Evolutionary conservation across 2,113 vertebrate species (phyloP).

Genomic region (Megaceryle maxima): DNA sequence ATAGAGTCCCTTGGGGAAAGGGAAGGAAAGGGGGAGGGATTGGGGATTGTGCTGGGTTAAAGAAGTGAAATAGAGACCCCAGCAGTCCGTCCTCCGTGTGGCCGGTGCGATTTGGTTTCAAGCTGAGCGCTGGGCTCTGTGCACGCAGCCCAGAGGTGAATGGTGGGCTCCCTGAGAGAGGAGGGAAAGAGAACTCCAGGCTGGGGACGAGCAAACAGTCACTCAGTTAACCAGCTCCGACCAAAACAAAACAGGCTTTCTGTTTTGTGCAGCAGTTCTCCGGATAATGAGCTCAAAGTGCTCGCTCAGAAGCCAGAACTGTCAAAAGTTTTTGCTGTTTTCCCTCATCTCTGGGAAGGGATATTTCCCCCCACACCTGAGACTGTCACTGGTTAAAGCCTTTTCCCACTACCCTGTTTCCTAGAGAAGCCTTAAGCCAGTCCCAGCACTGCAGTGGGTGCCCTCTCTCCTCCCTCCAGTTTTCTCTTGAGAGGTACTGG

Average conservation of each 20-base stretch:
- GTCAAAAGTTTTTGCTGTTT: background rate
- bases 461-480: background rate
- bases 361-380: background rate
- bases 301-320: background rate
- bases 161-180: background rate
- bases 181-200: background rate
- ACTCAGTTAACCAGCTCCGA: background rate
- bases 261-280: fast-evolving
- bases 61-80: conserved; percentile 30
- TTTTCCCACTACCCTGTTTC: background rate
- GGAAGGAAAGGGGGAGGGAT: background rate
- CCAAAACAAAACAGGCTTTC: background rate
- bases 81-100: background rate
- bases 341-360: background rate
- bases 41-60: background rate
- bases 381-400: background rate
- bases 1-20: conserved; percentile 41
- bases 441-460: background rate
- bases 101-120: background rate
- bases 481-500: background rate
- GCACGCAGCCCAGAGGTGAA: background rate
- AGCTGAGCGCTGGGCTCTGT: background rate
- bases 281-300: background rate
- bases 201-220: background rate
- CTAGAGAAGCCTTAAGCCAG: background rate